Evolutionary conservation across 2,888 invertebrate genomes (phyloP), one percentile per base, ranked within the genome.

Genomic region (Hirtodrosophila cameraria): DNA sequence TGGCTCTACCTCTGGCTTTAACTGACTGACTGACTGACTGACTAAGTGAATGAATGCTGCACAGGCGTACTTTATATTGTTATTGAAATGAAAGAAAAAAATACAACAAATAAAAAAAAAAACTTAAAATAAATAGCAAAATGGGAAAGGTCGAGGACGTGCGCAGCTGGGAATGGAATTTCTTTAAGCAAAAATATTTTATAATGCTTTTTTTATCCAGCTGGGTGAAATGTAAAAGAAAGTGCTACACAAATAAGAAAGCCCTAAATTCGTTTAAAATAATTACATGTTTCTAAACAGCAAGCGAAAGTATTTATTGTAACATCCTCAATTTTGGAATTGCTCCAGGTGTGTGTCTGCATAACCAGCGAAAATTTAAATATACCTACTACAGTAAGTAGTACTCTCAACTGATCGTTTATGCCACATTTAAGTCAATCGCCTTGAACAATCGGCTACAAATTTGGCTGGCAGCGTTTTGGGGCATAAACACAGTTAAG

Each of bases 81-180:
- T 77, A 77, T 75, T 75, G 70, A 60, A 73, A 48, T 58, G 43
- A 33, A 54, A 16, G 16, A 35, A 39, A 25, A 33, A 52, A 62
- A 48, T 35, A 49, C 9, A 43, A 52, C 8, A 16, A 49, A 20
- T 25, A 11, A 35, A 13, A 11, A 42, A 27, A 11, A 48, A 35
- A 33, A 20, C 4, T 3, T 5, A 18, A 33, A 36, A 33, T 30
- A 16, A 36, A 55, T 35, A 35, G 27, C 38, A 33, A 35, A 48
- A 49, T 41, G 31, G 36, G 43, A 71, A 66, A 74, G 77, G 79
- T 80, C 82, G 73, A 82, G 81, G 78, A 79, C 75, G 54, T 66
- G 63, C 54, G 63, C 54, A 33, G 46, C 23, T 25, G 49, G 23
- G 23, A 27, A 48, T 16, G 39, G 35, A 7, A 33, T 16, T 7